Evolutionary conservation across 2,888 invertebrate genomes (phyloP).

Genomic region (Perithous albicinctus): DNA sequence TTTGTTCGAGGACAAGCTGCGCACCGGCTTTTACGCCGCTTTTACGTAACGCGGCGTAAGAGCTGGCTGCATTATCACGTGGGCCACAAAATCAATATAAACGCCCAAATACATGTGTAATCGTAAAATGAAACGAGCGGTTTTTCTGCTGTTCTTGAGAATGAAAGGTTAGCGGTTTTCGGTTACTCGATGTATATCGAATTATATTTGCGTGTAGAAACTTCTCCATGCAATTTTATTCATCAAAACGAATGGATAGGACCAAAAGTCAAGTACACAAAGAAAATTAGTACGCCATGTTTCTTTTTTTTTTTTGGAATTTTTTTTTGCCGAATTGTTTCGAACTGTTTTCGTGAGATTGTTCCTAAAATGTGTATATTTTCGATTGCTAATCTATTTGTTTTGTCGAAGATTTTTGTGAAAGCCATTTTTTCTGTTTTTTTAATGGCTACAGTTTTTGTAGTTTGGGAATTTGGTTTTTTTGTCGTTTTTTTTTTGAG

Average conservation of each 20-base stretch:
- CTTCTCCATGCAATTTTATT: neutral
- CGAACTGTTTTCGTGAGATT: too few relatives aligned
- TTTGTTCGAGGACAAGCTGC: conserved; percentile 35
- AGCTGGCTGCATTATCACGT: conserved; percentile 15
- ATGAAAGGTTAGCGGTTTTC: neutral
- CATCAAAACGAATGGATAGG: neutral
- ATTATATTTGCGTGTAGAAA: neutral
- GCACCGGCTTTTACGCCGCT: conserved; percentile 36
- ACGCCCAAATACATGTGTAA: too few relatives aligned
- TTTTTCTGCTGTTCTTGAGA: neutral
- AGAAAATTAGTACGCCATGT: neutral
- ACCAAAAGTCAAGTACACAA: too few relatives aligned
- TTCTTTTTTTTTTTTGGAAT: neutral
- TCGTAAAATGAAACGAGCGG: neutral
- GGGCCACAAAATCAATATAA: conserved; percentile 10
- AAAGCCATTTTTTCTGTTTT: too few relatives aligned
- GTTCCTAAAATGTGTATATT: too few relatives aligned
- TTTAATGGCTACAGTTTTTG: too few relatives aligned
- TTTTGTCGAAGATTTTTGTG: too few relatives aligned
- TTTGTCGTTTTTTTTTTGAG: too few relatives aligned
- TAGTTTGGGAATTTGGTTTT: too few relatives aligned
- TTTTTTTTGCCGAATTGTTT: too few relatives aligned
- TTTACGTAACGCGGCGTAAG: conserved; percentile 18
- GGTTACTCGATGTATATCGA: neutral
- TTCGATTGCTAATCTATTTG: too few relatives aligned